These are phyloP conservation scores for Patiria miniata DNA, from an alignment of 35 echinoderm and acorn worm genomes.

Conservation along the genomic window DNA sequence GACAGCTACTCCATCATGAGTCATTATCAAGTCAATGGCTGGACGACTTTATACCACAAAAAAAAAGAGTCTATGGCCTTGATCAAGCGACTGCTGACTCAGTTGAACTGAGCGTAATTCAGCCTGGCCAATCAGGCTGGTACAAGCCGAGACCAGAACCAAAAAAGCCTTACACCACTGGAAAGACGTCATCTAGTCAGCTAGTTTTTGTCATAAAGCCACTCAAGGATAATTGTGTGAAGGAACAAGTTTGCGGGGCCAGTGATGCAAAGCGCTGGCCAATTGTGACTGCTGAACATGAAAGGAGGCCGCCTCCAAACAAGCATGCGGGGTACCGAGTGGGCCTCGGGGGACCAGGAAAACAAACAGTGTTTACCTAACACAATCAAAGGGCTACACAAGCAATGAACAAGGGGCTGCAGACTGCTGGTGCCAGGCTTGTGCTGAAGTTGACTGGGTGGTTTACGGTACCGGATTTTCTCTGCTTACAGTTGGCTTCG, in stretches of 20 bases:
- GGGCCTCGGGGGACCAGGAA: conserved; percentile 4
- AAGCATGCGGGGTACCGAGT: background rate
- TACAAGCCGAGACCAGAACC: too few species aligned
- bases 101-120: too few species aligned
- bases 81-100: too few species aligned
- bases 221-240: background rate
- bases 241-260: background rate
- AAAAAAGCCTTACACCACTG: background rate
- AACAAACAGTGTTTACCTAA: conserved; percentile 25
- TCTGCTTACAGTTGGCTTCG: background rate
- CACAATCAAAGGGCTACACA: background rate
- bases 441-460: background rate
- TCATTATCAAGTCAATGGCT: too few species aligned
- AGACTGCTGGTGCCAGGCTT: conserved; percentile 5
- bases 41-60: too few species aligned
- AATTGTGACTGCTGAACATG: conserved; percentile 2
- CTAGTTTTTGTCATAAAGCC: too few species aligned
- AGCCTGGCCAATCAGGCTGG: too few species aligned
- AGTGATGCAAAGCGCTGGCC: background rate
- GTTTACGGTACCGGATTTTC: background rate
- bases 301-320: background rate
- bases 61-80: too few species aligned
- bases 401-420: background rate
- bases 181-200: background rate
- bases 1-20: too few species aligned